Evolutionary conservation across 2,113 vertebrate genomes (phyloP), one percentile per base, ranked within the genome.

Genomic region (Psittacara wagleri): DNA sequence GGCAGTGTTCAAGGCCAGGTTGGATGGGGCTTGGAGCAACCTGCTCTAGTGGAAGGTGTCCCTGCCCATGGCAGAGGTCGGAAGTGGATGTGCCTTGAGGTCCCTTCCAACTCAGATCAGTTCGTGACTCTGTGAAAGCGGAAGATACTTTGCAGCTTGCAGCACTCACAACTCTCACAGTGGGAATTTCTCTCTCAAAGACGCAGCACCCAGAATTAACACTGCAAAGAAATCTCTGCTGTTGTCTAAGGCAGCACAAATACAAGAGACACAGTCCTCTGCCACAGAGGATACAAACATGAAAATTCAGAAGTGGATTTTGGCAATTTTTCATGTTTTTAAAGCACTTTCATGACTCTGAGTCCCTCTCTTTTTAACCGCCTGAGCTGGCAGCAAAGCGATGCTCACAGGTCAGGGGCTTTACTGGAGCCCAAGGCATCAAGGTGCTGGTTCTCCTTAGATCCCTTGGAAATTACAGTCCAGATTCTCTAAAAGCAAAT

Each of bases 121-220:
- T 24, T 3, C 1, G 9, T 7, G 33, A 16, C 9, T 10, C 57
- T 35, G 20, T n/a, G 33, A 57, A 72, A 69, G 14, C 2, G 12
- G 51, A 52, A 76, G 29, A 4, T 25, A n/a, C 15, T 72, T 63
- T 46, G 33, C 35, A 78, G 35, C 27, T 84, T 61, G 35, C 24
- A 28, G 44, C 4, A 6, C 4, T 68, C 13, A 14, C 2, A 4
- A 33, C 3, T 44, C 35, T 39, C 6, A 2, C 4, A 0, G 11
- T 4, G 9, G 41, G 37, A 28, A 17, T 13, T 87, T 81, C 48
- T 70, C 15, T 78, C 48, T 51, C 49, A 46, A 67, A 59, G 83
- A 35, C 7, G 31, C 7, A 5, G 35, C 61, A 31, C 31, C 35
- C 55, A 29, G 29, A 81, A 37, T 5, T 7, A 2, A 13, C 28